These are phyloP conservation scores for Pantelozetes paolii DNA, from an alignment of 2,888 invertebrate species.

Conservation along the genomic window DNA sequence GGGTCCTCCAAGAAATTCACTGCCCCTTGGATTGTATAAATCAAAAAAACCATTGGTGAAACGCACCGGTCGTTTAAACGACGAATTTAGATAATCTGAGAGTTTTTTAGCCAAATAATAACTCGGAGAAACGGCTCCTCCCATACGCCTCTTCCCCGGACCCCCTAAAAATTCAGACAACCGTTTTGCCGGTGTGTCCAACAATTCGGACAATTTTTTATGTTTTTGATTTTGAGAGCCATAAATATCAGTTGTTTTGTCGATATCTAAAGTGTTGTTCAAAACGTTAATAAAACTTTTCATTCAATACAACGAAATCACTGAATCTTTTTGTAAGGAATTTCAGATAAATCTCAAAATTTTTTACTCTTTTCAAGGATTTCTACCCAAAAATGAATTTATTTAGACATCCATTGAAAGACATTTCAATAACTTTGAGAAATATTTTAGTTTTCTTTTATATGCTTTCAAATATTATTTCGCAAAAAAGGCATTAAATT, in stretches of 20 bases:
- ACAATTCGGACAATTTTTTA: constrained; percentile 46
- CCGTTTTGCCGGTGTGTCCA: constrained; percentile 46
- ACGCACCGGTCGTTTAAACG: constrained; percentile 25
- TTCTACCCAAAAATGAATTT: no score
- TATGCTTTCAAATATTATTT: no score
- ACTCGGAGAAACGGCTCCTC: not conserved
- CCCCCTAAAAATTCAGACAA: constrained; percentile 46
- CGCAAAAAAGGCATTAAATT: no score
- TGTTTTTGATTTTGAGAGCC: constrained; percentile 45
- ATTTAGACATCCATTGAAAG: no score
- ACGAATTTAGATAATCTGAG: constrained; percentile 31
- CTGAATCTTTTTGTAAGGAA: no score
- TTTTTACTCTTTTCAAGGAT: no score
- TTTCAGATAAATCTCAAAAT: no score
- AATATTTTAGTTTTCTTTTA: no score
- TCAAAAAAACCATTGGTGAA: constrained; percentile 13
- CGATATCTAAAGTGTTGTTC: constrained; percentile 41
- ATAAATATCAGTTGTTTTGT: constrained; percentile 40
- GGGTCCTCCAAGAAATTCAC: constrained; percentile 46
- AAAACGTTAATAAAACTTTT: not conserved
- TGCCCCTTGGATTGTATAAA: constrained; percentile 29
- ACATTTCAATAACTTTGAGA: no score
- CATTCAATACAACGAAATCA: not conserved
- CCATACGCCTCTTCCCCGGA: constrained; percentile 44
- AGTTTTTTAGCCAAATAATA: constrained; percentile 32